Evolutionary conservation across 1,140 invertebrate species (phyloP).

Genomic region (Octopus sinensis): DNA sequence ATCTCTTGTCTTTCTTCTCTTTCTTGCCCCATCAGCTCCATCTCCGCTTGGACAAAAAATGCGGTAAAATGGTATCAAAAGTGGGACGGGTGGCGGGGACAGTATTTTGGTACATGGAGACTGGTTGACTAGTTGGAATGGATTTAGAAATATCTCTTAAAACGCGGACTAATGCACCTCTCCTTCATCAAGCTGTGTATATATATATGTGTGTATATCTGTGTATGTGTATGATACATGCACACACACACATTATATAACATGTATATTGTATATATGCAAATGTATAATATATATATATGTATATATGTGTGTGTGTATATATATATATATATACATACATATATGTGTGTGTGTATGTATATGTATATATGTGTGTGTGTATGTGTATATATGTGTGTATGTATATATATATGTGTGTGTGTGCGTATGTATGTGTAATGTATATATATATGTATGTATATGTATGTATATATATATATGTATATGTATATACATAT

Average conservation of each 20-base stretch:
- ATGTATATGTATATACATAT: neutral
- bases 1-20: too few species aligned
- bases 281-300: neutral
- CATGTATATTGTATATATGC: neutral
- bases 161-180: too few species aligned
- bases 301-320: neutral
- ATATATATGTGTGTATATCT: neutral
- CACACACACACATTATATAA: neutral
- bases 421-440: too few species aligned
- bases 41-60: too few species aligned
- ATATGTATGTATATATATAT: too few species aligned
- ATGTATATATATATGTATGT: neutral
- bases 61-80: too few species aligned
- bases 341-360: neutral
- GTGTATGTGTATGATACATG: neutral
- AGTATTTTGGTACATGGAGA: too few species aligned
- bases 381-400: neutral
- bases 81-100: too few species aligned
- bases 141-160: too few species aligned
- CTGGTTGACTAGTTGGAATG: too few species aligned
- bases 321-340: neutral
- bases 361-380: neutral
- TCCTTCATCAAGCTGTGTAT: neutral
- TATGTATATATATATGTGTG: neutral
- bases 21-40: too few species aligned